Evolutionary conservation across 2,888 invertebrate genomes (phyloP), one percentile per base, ranked within the genome.

Genomic region (Idaea aversata): DNA sequence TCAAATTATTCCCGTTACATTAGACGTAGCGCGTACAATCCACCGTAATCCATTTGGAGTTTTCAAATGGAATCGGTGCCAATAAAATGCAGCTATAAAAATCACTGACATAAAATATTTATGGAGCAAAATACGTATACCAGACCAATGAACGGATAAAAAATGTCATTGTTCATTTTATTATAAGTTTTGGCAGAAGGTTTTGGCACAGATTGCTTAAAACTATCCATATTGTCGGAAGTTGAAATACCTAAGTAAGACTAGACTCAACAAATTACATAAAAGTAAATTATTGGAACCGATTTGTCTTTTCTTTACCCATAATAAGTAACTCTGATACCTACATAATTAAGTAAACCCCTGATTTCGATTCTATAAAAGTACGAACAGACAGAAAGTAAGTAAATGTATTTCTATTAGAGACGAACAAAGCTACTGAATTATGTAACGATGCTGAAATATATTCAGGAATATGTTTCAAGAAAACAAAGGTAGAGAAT

Each of bases 371-470:
- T 25, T 25, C 25, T 7, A 36, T 4, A 36, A 36, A 16, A 2
- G 5, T 35, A 57, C 25, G 13, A 57, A 34, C 34, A 6, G 6
- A 57, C 57, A 58, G 34, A n/a, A 5, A 34, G 57, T 13, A 59
- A 59, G 34, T 25, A 34, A 25, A 34, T 13, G 34, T 61, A 35
- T 15, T 15, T 61, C 34, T 15, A 36, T 35, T 35, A 36, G 61
- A 25, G 15, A 15, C 15, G 36, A 61, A 70, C 68, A 68, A 71
- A 75, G 70, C 75, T 77, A 67, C 72, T 81, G 77, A 81, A 80
- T 82, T 79, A 81, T 79, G 78, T 80, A 80, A 78, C 73, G 74
- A 77, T 66, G 67, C 72, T 67, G 74, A 73, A 77, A 78, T 74
- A 77, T 77, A 80, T 76, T 78, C 71, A 75, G 74, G 72, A 75